These are phyloP conservation scores for Odontophorus gujanensis DNA, from an alignment of 2,113 vertebrate genomes.

Conservation along the genomic window DNA sequence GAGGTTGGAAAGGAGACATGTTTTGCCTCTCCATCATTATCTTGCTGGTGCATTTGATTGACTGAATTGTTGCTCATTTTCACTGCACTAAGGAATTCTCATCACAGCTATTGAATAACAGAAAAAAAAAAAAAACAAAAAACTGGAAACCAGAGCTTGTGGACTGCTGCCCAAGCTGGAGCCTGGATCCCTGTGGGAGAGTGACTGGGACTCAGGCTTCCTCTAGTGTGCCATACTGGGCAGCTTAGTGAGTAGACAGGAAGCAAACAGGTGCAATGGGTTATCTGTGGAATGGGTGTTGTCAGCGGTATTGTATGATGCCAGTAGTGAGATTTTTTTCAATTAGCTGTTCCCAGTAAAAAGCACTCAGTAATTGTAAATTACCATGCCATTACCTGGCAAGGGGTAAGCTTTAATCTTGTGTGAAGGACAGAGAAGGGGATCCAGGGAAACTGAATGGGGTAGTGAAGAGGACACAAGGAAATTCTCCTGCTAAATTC, in stretches of 20 bases:
- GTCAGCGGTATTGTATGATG: not conserved
- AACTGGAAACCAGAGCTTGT: not conserved
- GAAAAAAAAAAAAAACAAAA: not conserved
- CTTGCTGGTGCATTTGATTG: not conserved
- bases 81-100: not conserved
- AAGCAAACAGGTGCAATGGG: not conserved
- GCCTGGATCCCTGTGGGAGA: not conserved
- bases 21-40: not conserved
- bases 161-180: rapidly evolving
- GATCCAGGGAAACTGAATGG: not conserved
- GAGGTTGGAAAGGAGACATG: not conserved
- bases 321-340: not conserved
- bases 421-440: not conserved
- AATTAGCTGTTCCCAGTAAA: not conserved
- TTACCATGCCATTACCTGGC: not conserved
- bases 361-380: not conserved
- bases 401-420: not conserved
- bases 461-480: not conserved
- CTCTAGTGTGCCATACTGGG: not conserved
- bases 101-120: not conserved
- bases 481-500: not conserved
- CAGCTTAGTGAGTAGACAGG: not conserved
- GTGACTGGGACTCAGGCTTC: not conserved
- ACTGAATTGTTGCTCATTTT: not conserved
- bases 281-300: not conserved